Evolutionary conservation across 2,113 vertebrate species (phyloP).

Genomic region (Sturnira hondurensis): DNA sequence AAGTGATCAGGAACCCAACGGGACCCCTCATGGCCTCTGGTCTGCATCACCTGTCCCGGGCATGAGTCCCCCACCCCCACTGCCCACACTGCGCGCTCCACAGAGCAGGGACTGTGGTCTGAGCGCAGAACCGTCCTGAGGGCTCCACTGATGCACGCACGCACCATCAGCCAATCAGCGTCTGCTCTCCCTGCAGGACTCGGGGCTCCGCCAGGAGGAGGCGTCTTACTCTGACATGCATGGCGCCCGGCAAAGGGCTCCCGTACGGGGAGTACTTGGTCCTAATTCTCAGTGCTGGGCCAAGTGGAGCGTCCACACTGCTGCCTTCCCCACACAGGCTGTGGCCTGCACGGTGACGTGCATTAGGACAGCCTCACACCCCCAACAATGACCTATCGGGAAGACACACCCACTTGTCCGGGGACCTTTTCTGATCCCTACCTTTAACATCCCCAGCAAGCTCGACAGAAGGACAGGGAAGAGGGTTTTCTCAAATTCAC

Average conservation of each 20-base stretch:
- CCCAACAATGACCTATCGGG: no score
- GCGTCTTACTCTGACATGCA: background rate
- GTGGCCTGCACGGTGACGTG: accelerated
- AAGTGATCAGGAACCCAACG: no score
- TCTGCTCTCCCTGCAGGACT: background rate
- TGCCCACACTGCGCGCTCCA: no score
- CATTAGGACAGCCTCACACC: background rate
- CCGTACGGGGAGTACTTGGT: accelerated
- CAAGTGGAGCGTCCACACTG: background rate
- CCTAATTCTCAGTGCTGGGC: accelerated
- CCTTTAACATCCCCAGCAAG: background rate
- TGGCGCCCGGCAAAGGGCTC: background rate
- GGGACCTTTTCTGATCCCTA: background rate
- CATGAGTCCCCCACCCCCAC: no score
- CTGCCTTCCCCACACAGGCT: background rate
- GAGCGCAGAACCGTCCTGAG: no score
- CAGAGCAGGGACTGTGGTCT: no score
- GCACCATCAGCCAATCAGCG: no score
- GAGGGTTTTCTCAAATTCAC: background rate
- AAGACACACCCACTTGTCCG: no score
- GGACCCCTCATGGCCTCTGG: no score
- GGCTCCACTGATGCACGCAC: no score
- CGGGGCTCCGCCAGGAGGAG: background rate
- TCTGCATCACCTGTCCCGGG: no score
- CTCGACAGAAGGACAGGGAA: accelerated